phyloP scores from a whole-genome alignment of 1,140 invertebrate genomes.

The Muscidifurax raptorellus region DNA sequence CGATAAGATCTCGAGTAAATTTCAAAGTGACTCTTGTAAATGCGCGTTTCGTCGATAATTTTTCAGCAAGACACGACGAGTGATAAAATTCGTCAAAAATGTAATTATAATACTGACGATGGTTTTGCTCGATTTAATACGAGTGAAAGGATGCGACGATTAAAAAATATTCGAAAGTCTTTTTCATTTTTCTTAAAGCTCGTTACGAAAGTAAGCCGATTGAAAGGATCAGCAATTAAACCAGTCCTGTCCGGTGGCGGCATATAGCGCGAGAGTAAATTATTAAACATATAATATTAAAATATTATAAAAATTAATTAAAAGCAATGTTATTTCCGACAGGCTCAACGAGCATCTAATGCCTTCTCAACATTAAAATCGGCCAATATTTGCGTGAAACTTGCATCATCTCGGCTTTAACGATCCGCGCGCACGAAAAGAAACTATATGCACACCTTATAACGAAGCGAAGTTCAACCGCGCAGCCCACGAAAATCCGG shows the following conservation, averaged over 20 bases:
- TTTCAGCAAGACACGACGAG: neutral
- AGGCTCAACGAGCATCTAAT: too few species aligned
- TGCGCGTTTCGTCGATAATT: neutral
- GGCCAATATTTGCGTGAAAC: neutral
- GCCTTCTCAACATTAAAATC: neutral
- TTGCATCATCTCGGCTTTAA: neutral
- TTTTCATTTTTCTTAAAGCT: conserved; percentile 32
- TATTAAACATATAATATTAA: too few species aligned
- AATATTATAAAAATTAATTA: too few species aligned
- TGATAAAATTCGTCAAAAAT: neutral
- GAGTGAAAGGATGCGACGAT: conserved; percentile 7
- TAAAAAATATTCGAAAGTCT: conserved; percentile 11
- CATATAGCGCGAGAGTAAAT: too few species aligned
- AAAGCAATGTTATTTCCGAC: too few species aligned
- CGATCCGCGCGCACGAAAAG: too few species aligned
- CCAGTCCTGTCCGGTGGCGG: too few species aligned
- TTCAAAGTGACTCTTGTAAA: neutral
- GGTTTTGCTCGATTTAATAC: neutral
- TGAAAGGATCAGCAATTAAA: neutral
- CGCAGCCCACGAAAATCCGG: neutral
- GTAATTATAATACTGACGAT: too few species aligned
- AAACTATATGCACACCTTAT: neutral
- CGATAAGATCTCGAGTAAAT: neutral
- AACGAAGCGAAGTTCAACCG: neutral
- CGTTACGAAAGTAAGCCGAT: neutral